A percentile compares a stretch with the other conserved stretches of the same genome.
phyloP scores from a whole-genome alignment of 2,888 invertebrate species.

The Falcaria lacertinaria region DNA sequence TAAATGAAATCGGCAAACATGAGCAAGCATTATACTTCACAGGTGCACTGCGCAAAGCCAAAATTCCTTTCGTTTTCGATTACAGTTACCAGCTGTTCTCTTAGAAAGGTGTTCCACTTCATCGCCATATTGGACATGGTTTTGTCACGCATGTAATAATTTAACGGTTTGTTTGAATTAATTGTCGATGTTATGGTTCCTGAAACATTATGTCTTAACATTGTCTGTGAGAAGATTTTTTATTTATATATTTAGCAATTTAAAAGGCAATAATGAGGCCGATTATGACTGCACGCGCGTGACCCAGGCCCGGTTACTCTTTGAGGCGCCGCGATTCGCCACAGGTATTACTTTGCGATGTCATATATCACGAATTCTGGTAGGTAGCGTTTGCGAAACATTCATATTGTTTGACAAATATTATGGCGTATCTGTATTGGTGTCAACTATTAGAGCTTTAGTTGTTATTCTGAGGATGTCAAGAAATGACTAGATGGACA shows the following conservation, averaged over 20 bases:
- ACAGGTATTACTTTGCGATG: slow-evolving; percentile 36
- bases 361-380: slow-evolving; percentile 23
- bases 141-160: neutral
- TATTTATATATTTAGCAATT: slow-evolving; percentile 26
- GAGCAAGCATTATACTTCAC: neutral
- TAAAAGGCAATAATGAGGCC: slow-evolving; percentile 35
- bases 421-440: neutral
- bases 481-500: neutral
- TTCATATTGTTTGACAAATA: slow-evolving; percentile 4
- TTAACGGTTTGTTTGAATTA: too few relatives aligned
- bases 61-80: neutral
- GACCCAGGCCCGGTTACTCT: slow-evolving; percentile 44
- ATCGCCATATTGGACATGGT: too few relatives aligned
- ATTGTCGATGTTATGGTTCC: too few relatives aligned
- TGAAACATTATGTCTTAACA: too few relatives aligned
- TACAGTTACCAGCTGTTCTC: neutral
- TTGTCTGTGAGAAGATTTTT: slow-evolving; percentile 5
- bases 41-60: neutral
- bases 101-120: too few relatives aligned
- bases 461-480: too few relatives aligned
- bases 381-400: slow-evolving; percentile 22
- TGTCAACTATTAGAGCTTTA: too few relatives aligned
- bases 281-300: slow-evolving; percentile 30
- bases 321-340: slow-evolving; percentile 38
- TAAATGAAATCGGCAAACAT: neutral